Percentiles rank a stretch among this genome's conserved stretches.
Conservation (phyloP, 1,140 invertebrate genomes). For the Drosophila nigrodunni region DNA sequence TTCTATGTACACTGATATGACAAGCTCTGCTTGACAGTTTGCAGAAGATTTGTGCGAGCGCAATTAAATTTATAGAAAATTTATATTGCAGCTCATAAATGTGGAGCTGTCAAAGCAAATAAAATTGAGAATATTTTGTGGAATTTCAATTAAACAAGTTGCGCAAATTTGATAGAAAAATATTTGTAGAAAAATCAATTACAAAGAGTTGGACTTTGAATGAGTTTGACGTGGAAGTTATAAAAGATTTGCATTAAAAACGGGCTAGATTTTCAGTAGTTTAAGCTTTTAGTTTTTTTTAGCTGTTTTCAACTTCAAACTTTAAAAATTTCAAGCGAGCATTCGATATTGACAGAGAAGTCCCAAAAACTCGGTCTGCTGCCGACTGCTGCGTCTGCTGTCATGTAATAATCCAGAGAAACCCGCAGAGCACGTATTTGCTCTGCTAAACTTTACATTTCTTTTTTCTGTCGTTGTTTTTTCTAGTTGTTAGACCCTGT, state of each 20-base stretch:
- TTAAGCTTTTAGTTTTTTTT: no score
- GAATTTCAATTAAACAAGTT: conserved; percentile 19
- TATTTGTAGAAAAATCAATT: no score
- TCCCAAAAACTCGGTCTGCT: background rate
- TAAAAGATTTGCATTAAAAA: no score
- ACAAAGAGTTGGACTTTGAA: no score
- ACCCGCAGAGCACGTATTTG: conserved; percentile 61
- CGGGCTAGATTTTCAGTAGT: no score
- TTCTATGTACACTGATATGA: conserved; percentile 1
- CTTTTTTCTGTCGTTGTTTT: conserved; percentile 29
- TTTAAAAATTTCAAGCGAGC: background rate
- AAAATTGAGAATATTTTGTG: conserved; percentile 3
- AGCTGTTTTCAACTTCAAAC: background rate
- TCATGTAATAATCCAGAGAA: conserved; percentile 17
- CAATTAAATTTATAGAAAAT: conserved; percentile 23
- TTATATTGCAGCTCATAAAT: background rate
- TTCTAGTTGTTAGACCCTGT: conserved; percentile 13
- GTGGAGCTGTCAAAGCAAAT: background rate
- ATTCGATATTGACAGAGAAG: conserved; percentile 1
- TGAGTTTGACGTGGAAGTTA: no score
- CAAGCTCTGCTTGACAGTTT: conserved; percentile 1
- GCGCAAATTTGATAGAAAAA: background rate
- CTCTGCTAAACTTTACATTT: conserved; percentile 50
- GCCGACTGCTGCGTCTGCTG: background rate
- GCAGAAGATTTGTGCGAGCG: conserved; percentile 1